phyloP scores from a whole-genome alignment of 1,140 invertebrate species.

The Trichomalopsis sarcophagae region DNA sequence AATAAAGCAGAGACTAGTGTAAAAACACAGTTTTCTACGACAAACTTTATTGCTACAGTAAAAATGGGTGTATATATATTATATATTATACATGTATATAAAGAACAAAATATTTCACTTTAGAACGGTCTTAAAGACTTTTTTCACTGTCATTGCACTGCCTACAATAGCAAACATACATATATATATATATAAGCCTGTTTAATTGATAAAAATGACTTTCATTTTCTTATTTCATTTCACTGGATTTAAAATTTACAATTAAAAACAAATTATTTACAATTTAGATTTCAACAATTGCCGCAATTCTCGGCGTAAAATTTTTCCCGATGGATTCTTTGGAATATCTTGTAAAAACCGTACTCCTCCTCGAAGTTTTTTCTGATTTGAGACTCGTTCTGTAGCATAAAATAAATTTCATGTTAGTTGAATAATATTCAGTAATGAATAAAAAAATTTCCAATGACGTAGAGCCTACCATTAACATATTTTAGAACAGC shows the following conservation, averaged over 20 bases:
- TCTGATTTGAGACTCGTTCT: slow-evolving; percentile 70
- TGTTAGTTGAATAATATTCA: neutral
- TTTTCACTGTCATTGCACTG: slow-evolving; percentile 30
- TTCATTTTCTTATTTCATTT: neutral
- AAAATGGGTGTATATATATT: slow-evolving; percentile 33
- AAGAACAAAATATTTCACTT: slow-evolving; percentile 29
- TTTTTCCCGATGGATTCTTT: slow-evolving; percentile 81
- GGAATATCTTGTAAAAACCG: slow-evolving; percentile 80
- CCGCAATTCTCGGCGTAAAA: slow-evolving; percentile 77
- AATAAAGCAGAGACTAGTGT: slow-evolving; percentile 72
- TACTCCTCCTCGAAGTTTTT: slow-evolving; percentile 78
- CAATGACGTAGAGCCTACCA: slow-evolving; percentile 60
- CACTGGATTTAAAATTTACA: neutral
- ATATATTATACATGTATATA: slow-evolving; percentile 40
- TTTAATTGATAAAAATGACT: slow-evolving; percentile 21
- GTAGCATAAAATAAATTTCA: slow-evolving; percentile 50
- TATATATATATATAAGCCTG: neutral
- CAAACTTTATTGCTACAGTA: slow-evolving; percentile 45
- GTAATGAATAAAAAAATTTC: slow-evolving; percentile 24
- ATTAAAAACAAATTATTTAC: slow-evolving; percentile 46
- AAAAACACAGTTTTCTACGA: slow-evolving; percentile 38
- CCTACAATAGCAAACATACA: neutral
- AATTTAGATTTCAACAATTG: slow-evolving; percentile 64
- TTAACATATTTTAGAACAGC: slow-evolving; percentile 74
- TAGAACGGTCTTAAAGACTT: slow-evolving; percentile 5